phyloP scores from a whole-genome alignment of 1,140 invertebrate species.

The Acyrthosiphon pisum region DNA sequence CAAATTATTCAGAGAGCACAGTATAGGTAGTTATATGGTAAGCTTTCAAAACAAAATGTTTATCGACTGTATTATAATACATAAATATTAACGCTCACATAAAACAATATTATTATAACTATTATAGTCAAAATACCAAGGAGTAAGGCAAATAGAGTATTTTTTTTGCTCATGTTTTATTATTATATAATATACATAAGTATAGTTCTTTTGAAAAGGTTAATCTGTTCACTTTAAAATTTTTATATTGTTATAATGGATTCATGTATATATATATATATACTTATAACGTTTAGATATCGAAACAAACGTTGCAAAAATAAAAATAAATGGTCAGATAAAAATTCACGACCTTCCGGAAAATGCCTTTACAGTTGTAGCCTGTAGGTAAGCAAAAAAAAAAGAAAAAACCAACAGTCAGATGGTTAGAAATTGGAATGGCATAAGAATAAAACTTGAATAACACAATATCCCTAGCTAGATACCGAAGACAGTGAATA shows the following conservation, averaged over 20 bases:
- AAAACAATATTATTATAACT: not conserved
- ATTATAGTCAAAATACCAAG: not conserved
- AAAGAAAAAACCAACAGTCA: not conserved
- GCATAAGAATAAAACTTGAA: not conserved
- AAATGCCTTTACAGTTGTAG: not conserved
- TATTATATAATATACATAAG: not conserved
- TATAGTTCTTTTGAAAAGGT: not conserved
- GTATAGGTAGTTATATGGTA: not conserved
- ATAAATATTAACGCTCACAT: not conserved
- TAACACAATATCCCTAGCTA: not conserved
- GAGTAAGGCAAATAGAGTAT: not conserved
- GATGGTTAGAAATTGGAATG: not conserved
- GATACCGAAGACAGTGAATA: not conserved
- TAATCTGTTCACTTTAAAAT: not conserved
- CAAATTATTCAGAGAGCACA: not conserved
- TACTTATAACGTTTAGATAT: constrained; percentile 4
- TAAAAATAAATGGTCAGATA: not conserved
- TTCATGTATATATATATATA: not conserved
- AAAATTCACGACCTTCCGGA: constrained; percentile 11
- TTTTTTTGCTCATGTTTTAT: not conserved
- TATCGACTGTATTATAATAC: not conserved
- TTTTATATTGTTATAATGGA: not conserved
- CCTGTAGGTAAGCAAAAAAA: not conserved
- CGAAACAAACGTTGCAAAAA: not conserved
- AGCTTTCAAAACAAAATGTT: too few species aligned